Percentiles rank a stretch among this genome's conserved stretches.
Conservation (phyloP, 2,888 invertebrate species). For the Xanthorhoe spadicearia region DNA sequence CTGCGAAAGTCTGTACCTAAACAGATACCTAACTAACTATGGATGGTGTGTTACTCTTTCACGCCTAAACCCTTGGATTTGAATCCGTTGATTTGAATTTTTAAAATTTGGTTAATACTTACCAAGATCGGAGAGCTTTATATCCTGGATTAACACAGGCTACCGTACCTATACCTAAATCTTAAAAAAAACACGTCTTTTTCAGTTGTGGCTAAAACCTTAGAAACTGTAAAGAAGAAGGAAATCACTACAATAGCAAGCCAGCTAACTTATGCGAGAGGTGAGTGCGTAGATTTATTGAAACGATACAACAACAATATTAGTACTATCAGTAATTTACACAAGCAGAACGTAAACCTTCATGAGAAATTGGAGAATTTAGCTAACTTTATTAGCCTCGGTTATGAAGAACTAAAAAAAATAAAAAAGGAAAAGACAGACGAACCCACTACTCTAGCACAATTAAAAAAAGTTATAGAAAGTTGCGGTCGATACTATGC, state of each 20-base stretch:
- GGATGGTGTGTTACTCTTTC: too few species aligned
- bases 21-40: too few species aligned
- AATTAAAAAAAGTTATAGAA: constrained; percentile 61
- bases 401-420: constrained; percentile 59
- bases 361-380: constrained; percentile 53
- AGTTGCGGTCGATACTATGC: constrained; percentile 64
- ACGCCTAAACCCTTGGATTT: too few species aligned
- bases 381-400: constrained; percentile 56
- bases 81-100: too few species aligned
- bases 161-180: too few species aligned
- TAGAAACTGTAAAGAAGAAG: constrained; percentile 56
- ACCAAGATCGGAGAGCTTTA: too few species aligned
- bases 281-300: constrained; percentile 52
- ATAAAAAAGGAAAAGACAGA: constrained; percentile 48
- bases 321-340: constrained; percentile 47
- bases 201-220: constrained; percentile 60
- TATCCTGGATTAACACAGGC: too few species aligned
- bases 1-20: too few species aligned
- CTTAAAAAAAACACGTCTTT: constrained; percentile 21
- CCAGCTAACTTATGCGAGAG: constrained; percentile 51
- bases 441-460: constrained; percentile 47
- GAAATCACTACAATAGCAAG: constrained; percentile 52
- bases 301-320: constrained; percentile 48
- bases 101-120: too few species aligned
- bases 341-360: constrained; percentile 51